Evolutionary conservation across 2,797 vertebrate species (phyloP), one percentile per base, ranked within the genome.

Genomic region (Poliocrania exsul): DNA sequence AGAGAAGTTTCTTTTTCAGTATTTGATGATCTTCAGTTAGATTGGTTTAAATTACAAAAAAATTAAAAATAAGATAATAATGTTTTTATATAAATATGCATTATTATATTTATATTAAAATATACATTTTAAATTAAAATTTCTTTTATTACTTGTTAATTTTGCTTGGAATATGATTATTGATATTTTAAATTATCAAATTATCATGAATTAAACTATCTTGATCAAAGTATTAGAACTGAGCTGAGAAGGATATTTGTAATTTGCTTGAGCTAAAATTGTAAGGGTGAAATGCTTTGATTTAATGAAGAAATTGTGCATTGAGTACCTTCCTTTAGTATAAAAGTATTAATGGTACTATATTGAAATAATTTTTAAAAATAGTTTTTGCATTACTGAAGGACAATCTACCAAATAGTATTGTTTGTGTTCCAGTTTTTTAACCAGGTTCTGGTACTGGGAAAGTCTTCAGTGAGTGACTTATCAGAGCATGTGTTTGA

Each of bases 381-480:
- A 21, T 29, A 67, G 8, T 66, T 13, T 49, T 88, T 73, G 24
- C 9, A 46, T 64, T 56, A 56, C 56, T 64, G 35, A 77, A 67
- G 24, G 17, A 60, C 78, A 69, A 38, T 28, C 5, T 50, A 28
- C 51, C 75, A 21, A 61, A 33, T 79, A 67, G 65, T 37, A 17
- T 4, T 64, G 26, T 88, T 69, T 91, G 73, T 78, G 37, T 47
- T 95, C 31, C 93, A 99, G 99, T 99, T 99, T 98, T 99, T 99
- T 97, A 99, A 99, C 97, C 99, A 99, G 98, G 99, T 99, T 95
- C 98, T 99, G 97, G 99, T 99, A 95, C 98, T 99, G 98, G 99
- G 99, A 85, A 99, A 99, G 95, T 99, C 99, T 18, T 99, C 99
- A 77, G 99, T 99, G 96, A 99, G 99, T 86, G 99, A 99, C 97